These are phyloP conservation scores for Amazonetta brasiliensis DNA, from an alignment of 2,797 vertebrate species.

Conservation along the genomic window DNA sequence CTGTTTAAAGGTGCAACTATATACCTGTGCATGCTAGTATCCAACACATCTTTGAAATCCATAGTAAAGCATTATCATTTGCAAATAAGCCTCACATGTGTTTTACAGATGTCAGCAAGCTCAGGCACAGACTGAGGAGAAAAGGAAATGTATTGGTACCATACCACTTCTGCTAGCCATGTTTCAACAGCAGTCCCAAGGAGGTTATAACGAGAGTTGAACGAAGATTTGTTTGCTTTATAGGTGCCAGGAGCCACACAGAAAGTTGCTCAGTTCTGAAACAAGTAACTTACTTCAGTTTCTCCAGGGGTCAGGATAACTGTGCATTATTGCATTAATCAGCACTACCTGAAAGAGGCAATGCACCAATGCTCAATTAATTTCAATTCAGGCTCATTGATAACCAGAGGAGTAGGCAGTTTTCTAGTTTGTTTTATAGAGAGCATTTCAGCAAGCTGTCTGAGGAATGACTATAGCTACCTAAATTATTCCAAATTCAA, in stretches of 20 bases:
- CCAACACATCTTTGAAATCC: background rate
- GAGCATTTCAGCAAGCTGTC: background rate
- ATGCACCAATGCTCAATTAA: background rate
- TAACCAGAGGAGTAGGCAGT: rapidly evolving
- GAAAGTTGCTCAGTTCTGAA: conserved; percentile 35
- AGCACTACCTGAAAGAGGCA: background rate
- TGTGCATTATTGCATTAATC: conserved; percentile 4
- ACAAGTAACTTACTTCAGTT: conserved; percentile 14
- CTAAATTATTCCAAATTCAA: background rate
- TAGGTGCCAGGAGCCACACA: conserved; percentile 31
- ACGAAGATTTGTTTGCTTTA: conserved; percentile 38
- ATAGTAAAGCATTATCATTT: background rate
- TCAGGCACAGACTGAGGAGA: background rate
- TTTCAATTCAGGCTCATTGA: background rate
- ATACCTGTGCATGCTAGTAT: background rate
- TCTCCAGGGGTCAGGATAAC: conserved; percentile 13
- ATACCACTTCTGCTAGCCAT: background rate
- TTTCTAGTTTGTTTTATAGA: background rate
- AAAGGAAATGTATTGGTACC: background rate
- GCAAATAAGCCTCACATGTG: background rate
- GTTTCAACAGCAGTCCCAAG: conserved; percentile 11
- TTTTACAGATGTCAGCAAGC: background rate
- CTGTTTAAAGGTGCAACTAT: background rate
- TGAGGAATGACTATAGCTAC: background rate
- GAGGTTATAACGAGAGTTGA: background rate